Conservation (phyloP, 1,140 invertebrate genomes). For the Drosophila suzukii region DNA sequence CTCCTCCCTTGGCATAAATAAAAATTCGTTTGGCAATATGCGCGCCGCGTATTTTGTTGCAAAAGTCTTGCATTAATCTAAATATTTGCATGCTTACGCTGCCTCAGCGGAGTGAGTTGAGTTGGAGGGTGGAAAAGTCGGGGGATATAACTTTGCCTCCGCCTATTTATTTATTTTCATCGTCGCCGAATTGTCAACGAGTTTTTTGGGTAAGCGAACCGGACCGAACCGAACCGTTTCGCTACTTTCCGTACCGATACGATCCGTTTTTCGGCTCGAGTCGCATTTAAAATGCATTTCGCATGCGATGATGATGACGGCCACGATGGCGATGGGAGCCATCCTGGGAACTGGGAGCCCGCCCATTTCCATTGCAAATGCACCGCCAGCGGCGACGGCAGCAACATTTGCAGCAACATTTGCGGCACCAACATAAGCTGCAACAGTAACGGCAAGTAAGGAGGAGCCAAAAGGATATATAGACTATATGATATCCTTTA, state of each 20-base stretch:
- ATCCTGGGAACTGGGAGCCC: not conserved
- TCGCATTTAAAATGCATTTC: constrained; percentile 80
- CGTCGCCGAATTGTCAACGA: constrained; percentile 75
- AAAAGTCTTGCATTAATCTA: constrained; percentile 83
- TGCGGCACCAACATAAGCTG: constrained; percentile 36
- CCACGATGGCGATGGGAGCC: constrained; percentile 2
- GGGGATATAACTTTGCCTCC: constrained; percentile 20
- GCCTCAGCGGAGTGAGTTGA: not conserved
- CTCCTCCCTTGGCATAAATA: constrained; percentile 65
- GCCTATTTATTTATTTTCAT: constrained; percentile 81
- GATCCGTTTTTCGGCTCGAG: constrained; percentile 39
- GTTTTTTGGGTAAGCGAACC: constrained; percentile 39
- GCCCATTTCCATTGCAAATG: constrained; percentile 78
- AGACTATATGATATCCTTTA: not conserved
- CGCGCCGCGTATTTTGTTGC: constrained; percentile 81
- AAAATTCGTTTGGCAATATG: constrained; percentile 80
- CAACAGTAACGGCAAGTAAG: constrained; percentile 12
- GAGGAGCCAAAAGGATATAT: no score
- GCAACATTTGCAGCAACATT: constrained; percentile 14
- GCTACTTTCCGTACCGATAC: constrained; percentile 23
- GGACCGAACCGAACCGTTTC: constrained; percentile 29
- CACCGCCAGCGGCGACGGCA: constrained; percentile 24
- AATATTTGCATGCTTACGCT: constrained; percentile 78
- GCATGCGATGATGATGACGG: constrained; percentile 62
- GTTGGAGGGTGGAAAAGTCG: not conserved